Percentiles rank a stretch among this genome's conserved stretches.
phyloP scores from a whole-genome alignment of 2,888 invertebrate species.

The Coelinius sp. region DNA sequence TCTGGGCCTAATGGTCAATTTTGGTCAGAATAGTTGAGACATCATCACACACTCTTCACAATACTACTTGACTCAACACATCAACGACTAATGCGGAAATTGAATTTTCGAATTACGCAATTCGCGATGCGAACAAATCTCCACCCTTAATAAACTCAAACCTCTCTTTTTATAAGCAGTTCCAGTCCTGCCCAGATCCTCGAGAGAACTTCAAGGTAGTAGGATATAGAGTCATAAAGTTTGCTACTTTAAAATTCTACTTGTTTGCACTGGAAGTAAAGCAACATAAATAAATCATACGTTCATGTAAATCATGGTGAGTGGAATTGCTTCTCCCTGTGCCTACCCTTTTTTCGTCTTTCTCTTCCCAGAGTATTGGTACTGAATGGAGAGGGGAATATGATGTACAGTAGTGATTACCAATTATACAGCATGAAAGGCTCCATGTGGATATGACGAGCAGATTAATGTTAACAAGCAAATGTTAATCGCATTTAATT shows the following conservation, averaged over 20 bases:
- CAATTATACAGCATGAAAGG: too few species aligned
- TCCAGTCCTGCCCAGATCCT: not conserved
- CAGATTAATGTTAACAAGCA: not conserved
- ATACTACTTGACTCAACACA: not conserved
- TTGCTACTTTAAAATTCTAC: slow-evolving; percentile 57
- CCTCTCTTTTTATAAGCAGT: not conserved
- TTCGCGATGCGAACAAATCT: slow-evolving; percentile 43
- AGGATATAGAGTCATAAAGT: slow-evolving; percentile 52
- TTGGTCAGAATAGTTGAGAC: not conserved
- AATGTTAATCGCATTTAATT: not conserved
- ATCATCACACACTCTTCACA: not conserved
- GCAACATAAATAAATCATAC: slow-evolving; percentile 59
- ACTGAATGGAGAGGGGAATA: not conserved
- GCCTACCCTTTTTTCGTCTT: not conserved
- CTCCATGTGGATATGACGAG: not conserved
- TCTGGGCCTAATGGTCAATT: too few species aligned
- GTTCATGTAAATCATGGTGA: slow-evolving; percentile 53
- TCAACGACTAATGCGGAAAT: slow-evolving; percentile 36
- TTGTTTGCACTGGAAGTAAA: slow-evolving; percentile 50
- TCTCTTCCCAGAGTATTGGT: not conserved
- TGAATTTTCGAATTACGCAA: slow-evolving; percentile 45
- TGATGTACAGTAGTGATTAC: too few species aligned
- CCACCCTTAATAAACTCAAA: slow-evolving; percentile 33
- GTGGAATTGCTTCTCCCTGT: not conserved
- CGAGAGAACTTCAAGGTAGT: slow-evolving; percentile 15